Conservation (phyloP, 2,113 vertebrate genomes). For the Hemicordylus capensis region DNA sequence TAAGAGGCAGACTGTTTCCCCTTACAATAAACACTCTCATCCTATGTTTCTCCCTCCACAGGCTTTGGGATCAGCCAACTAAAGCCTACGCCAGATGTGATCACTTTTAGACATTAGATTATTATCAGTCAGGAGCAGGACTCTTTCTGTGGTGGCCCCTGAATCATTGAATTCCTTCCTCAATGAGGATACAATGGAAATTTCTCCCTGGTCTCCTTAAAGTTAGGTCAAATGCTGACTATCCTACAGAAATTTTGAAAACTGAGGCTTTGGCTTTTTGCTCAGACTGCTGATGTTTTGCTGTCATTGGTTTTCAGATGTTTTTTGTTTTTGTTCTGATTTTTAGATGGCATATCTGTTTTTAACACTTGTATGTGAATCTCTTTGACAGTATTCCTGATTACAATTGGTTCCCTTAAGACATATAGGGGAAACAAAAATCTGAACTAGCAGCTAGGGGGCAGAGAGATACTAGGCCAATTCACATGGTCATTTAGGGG, state of each 20-base stretch:
- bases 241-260: not conserved
- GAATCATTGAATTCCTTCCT: not conserved
- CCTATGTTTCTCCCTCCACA: too few species aligned
- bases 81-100: not conserved
- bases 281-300: not conserved
- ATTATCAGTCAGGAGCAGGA: too few species aligned
- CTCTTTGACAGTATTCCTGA: not conserved
- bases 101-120: not conserved
- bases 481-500: too few species aligned
- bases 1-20: not conserved
- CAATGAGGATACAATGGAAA: not conserved
- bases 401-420: not conserved
- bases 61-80: not conserved
- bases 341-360: not conserved
- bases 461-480: not conserved
- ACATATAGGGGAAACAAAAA: not conserved
- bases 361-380: not conserved
- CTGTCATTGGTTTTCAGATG: not conserved
- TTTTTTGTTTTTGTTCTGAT: not conserved
- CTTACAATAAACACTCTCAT: not conserved
- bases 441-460: not conserved
- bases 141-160: not conserved
- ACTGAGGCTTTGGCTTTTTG: not conserved
- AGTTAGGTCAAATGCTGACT: not conserved
- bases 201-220: not conserved